phyloP scores from a whole-genome alignment of 2,797 vertebrate species.

The Silurus lanzhouensis region DNA sequence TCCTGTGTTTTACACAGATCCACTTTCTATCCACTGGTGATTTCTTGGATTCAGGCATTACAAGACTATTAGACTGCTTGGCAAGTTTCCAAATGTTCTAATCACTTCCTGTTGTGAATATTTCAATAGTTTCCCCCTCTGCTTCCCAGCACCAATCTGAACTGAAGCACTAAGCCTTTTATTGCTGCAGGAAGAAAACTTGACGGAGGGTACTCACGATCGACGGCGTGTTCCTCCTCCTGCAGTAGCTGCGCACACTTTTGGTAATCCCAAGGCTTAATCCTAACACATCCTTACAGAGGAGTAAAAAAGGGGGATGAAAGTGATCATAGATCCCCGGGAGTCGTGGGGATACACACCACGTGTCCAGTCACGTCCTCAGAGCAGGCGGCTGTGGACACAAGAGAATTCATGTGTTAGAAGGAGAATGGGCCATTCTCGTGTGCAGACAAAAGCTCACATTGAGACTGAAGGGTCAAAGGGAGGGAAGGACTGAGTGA shows the following conservation, averaged over 20 bases:
- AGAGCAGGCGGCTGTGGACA: slow-evolving; percentile 68
- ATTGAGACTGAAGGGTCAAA: slow-evolving; percentile 58
- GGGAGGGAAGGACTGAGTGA: slow-evolving; percentile 38
- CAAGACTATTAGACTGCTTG: slow-evolving; percentile 1
- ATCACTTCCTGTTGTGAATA: slow-evolving; percentile 1
- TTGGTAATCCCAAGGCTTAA: slow-evolving; percentile 49
- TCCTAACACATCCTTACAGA: slow-evolving; percentile 55
- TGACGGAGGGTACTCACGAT: slow-evolving; percentile 70
- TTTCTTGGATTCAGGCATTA: slow-evolving; percentile 12
- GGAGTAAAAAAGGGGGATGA: slow-evolving; percentile 37
- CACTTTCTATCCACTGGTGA: background rate
- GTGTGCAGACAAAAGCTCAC: slow-evolving; percentile 69
- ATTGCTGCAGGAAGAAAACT: slow-evolving; percentile 18
- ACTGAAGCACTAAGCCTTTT: slow-evolving; percentile 34
- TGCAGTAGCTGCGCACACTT: slow-evolving; percentile 43
- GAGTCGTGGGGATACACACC: slow-evolving; percentile 59
- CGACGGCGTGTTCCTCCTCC: slow-evolving; percentile 54
- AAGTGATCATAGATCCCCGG: slow-evolving; percentile 32
- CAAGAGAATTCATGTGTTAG: slow-evolving; percentile 67
- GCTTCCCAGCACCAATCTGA: slow-evolving; percentile 1
- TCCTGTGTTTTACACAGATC: slow-evolving; percentile 3
- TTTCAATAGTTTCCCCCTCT: background rate
- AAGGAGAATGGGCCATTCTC: slow-evolving; percentile 72
- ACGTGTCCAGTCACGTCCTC: slow-evolving; percentile 62
- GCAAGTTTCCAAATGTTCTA: background rate